These are phyloP conservation scores for Channa argus DNA, from an alignment of 2,113 vertebrate species.

Conservation along the genomic window DNA sequence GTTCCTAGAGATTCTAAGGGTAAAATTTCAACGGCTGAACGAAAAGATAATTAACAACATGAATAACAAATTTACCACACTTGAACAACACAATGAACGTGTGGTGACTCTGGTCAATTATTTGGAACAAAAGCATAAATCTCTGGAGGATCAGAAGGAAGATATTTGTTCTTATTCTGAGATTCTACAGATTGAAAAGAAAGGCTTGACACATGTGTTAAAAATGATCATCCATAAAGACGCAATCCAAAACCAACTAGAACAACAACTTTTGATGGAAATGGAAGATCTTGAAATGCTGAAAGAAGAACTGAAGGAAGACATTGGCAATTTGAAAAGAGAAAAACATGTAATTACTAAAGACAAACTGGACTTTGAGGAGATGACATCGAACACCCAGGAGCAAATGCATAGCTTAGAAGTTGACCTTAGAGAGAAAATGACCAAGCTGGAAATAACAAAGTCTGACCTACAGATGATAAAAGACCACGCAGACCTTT, in stretches of 20 bases:
- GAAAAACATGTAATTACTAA: no score
- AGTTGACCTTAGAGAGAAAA: not conserved
- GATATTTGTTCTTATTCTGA: no score
- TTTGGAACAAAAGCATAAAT: no score
- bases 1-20: no score
- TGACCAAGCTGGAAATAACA: not conserved
- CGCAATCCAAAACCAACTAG: not conserved
- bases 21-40: no score
- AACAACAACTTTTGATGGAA: not conserved
- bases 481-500: no score
- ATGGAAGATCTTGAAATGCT: not conserved
- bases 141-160: no score
- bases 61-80: no score
- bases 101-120: no score
- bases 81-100: not conserved
- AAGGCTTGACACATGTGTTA: not conserved
- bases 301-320: not conserved
- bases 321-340: not conserved
- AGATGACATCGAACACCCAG: not conserved
- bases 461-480: no score
- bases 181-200: constrained; percentile 1
- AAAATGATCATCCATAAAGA: not conserved
- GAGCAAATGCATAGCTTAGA: constrained; percentile 1
- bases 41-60: no score
- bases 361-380: not conserved